phyloP scores from a whole-genome alignment of 2,113 vertebrate species.

The Mugil cephalus region DNA sequence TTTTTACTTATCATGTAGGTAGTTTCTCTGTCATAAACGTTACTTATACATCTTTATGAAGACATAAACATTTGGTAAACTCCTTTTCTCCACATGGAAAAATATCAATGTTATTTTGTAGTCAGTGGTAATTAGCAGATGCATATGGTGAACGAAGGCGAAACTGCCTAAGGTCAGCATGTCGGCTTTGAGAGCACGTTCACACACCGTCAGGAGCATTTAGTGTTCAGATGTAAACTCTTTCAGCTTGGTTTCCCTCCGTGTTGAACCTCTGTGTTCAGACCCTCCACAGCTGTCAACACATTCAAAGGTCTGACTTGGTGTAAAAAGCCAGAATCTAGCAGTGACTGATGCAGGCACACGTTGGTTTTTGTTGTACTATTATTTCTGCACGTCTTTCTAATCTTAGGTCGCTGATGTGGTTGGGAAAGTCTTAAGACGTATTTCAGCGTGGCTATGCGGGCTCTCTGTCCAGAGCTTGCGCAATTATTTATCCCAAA shows the following conservation, averaged over 20 bases:
- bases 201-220: too few species aligned
- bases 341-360: background rate
- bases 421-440: background rate
- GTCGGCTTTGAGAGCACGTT: too few species aligned
- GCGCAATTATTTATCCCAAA: conserved; percentile 37
- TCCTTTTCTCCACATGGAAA: too few species aligned
- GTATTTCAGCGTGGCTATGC: conserved; percentile 21
- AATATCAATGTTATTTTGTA: background rate
- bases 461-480: conserved; percentile 18
- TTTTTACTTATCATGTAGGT: too few species aligned
- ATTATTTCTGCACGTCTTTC: too few species aligned
- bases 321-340: conserved; percentile 1
- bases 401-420: background rate
- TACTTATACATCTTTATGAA: too few species aligned
- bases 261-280: conserved; percentile 10
- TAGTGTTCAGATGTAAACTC: background rate
- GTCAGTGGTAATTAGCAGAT: background rate
- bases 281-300: background rate
- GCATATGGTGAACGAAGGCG: background rate
- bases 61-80: too few species aligned
- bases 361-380: too few species aligned
- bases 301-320: background rate
- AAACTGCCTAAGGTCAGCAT: too few species aligned
- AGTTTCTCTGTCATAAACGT: too few species aligned
- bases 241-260: background rate